Evolutionary conservation across 2,888 invertebrate species (phyloP).

Genomic region (Metallyticus violacea): DNA sequence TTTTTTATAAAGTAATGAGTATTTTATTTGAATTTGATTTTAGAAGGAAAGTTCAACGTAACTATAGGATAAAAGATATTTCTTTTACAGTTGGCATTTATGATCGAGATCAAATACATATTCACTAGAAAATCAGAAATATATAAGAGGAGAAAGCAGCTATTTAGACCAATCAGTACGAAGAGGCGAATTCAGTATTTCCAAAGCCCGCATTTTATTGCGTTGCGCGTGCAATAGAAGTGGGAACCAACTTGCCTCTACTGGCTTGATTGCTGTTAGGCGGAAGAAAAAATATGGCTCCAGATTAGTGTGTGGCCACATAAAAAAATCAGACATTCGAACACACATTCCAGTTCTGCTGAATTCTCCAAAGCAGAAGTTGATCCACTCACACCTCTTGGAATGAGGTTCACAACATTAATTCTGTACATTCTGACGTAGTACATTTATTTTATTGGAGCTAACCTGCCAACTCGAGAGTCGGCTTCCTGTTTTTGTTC

Average conservation of each 20-base stretch:
- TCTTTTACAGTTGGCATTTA: no score
- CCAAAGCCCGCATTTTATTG: not conserved
- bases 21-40: not conserved
- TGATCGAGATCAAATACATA: not conserved
- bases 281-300: not conserved
- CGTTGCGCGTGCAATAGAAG: no score
- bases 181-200: not conserved
- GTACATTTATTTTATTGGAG: not conserved
- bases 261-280: no score
- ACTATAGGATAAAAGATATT: not conserved
- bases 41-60: not conserved
- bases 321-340: no score
- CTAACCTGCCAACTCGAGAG: not conserved
- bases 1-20: not conserved
- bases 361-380: not conserved
- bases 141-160: not conserved
- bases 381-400: not conserved
- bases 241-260: no score
- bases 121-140: not conserved
- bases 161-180: not conserved
- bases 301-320: not conserved
- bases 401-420: not conserved
- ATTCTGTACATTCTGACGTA: not conserved
- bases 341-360: not conserved
- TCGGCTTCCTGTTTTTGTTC: not conserved